phyloP scores from a whole-genome alignment of 2,888 invertebrate species.

The Scrobipalpa costella region DNA sequence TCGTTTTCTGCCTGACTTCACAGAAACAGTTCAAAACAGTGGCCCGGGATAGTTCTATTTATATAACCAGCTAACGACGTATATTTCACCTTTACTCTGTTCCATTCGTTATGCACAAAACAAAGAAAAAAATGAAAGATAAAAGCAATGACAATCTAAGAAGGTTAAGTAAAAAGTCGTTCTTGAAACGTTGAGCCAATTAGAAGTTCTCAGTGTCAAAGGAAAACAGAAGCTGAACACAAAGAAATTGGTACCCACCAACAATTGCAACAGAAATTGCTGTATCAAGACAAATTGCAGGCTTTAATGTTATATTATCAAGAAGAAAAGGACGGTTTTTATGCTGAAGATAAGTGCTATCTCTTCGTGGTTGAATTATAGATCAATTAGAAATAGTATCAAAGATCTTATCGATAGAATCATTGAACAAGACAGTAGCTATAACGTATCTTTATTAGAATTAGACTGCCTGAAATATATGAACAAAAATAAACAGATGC shows the following conservation, averaged over 20 bases:
- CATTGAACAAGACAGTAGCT: no score
- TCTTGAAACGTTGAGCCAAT: slow-evolving; percentile 8
- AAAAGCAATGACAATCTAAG: background rate
- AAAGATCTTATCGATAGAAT: no score
- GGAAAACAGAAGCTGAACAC: slow-evolving; percentile 6
- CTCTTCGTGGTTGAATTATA: no score
- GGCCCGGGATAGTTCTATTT: slow-evolving; percentile 38
- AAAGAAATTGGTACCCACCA: background rate
- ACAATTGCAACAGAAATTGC: background rate
- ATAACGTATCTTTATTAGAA: no score
- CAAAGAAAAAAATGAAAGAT: background rate
- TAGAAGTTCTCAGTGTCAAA: slow-evolving; percentile 5
- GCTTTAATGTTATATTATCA: background rate
- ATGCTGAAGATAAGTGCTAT: no score
- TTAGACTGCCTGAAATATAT: no score
- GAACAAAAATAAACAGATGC: no score
- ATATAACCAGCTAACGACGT: slow-evolving; percentile 31
- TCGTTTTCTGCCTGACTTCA: background rate
- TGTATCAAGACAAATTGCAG: background rate
- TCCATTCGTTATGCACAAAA: background rate
- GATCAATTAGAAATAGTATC: no score
- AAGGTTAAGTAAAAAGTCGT: background rate
- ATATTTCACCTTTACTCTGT: background rate
- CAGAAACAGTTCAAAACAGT: background rate
- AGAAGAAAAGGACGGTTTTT: background rate